These are phyloP conservation scores for Tuta absoluta DNA, from an alignment of 2,888 invertebrate species.

Conservation along the genomic window DNA sequence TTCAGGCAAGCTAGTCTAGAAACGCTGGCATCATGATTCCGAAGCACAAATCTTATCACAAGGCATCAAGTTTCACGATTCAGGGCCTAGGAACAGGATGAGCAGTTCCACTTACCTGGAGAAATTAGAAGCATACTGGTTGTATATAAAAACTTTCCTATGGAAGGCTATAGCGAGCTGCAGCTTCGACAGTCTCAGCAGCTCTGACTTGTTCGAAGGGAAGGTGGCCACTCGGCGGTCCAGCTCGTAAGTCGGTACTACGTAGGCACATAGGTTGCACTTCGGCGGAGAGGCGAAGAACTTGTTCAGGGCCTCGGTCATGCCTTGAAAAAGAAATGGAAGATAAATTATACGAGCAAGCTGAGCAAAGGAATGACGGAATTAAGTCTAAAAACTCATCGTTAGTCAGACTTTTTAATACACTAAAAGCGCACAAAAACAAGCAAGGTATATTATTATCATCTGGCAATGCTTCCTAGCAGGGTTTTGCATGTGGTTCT, in stretches of 20 bases:
- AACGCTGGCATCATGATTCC: too few species aligned
- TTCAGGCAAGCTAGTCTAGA: too few species aligned
- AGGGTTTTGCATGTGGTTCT: constrained; percentile 85
- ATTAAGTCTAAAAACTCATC: too few species aligned
- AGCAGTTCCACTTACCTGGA: constrained; percentile 82
- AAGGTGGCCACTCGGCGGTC: constrained; percentile 87
- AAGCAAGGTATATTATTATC: too few species aligned
- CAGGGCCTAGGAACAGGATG: too few species aligned
- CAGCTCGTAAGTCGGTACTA: constrained; percentile 94
- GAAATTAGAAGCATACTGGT: constrained; percentile 95
- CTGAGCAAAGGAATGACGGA: too few species aligned
- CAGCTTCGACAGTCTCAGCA: constrained; percentile 87
- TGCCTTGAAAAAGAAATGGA: constrained; percentile 50
- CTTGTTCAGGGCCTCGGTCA: constrained; percentile 85
- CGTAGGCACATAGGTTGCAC: constrained; percentile 88
- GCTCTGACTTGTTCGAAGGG: constrained; percentile 89
- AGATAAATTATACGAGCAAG: too few species aligned
- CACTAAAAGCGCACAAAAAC: too few species aligned
- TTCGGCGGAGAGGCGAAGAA: constrained; percentile 84
- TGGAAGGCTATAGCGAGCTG: constrained; percentile 94
- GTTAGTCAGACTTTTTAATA: too few species aligned
- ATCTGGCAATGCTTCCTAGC: constrained; percentile 89
- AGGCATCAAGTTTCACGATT: too few species aligned
- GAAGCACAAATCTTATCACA: too few species aligned
- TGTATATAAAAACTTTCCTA: constrained; percentile 94